Evolutionary conservation across 2,888 invertebrate genomes (phyloP).

Genomic region (Colostygia pectinataria): DNA sequence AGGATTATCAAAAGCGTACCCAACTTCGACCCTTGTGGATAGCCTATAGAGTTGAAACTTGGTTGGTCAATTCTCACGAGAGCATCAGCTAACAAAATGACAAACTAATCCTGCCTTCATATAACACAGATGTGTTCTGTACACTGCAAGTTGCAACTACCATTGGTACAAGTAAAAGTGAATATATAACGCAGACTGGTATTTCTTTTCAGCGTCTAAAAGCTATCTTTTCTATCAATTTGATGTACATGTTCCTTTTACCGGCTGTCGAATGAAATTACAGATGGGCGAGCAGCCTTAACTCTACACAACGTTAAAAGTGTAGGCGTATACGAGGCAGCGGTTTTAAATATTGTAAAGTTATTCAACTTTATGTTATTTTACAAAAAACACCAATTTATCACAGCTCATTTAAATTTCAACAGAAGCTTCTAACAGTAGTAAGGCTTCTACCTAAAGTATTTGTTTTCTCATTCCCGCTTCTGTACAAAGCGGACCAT

Average conservation of each 20-base stretch:
- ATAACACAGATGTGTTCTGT: background rate
- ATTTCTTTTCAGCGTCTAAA: no score
- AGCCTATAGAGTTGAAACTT: constrained; percentile 9
- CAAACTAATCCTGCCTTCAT: constrained; percentile 9
- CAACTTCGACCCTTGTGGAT: constrained; percentile 2
- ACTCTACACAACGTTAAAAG: no score
- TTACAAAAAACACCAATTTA: constrained; percentile 13
- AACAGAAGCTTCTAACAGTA: constrained; percentile 19
- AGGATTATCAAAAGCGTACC: background rate
- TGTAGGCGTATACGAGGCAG: no score
- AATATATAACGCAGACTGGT: no score
- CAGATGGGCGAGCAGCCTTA: no score
- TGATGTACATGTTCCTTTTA: no score
- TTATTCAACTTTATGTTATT: background rate
- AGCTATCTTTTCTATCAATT: no score
- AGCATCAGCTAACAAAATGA: constrained; percentile 8
- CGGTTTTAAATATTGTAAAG: no score
- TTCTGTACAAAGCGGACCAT: constrained; percentile 3
- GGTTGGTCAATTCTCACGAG: background rate
- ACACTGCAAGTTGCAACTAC: background rate
- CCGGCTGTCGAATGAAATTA: no score
- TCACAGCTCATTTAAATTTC: constrained; percentile 17
- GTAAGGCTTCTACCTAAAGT: constrained; percentile 8
- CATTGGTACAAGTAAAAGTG: background rate
- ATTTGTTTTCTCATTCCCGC: constrained; percentile 15